Conservation (phyloP, 1,140 invertebrate species). For the Leptinotarsa texana region DNA sequence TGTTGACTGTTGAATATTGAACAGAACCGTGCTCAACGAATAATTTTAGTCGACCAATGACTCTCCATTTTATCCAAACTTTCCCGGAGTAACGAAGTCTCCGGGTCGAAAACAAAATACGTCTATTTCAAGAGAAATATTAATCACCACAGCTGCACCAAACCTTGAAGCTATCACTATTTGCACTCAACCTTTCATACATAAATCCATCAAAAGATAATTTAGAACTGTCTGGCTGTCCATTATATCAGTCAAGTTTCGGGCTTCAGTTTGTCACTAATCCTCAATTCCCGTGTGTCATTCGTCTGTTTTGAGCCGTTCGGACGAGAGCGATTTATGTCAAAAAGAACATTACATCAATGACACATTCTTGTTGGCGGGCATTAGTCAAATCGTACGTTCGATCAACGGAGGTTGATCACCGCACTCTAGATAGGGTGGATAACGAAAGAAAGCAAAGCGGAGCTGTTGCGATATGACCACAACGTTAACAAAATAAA, state of each 20-base stretch:
- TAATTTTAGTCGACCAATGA: not conserved
- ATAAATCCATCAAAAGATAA: slow-evolving; percentile 33
- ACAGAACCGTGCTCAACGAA: not conserved
- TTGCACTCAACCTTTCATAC: slow-evolving; percentile 31
- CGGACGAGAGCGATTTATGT: slow-evolving; percentile 33
- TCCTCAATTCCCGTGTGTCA: slow-evolving; percentile 23
- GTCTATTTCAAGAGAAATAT: slow-evolving; percentile 24
- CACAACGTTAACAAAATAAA: too few species aligned
- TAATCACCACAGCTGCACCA: slow-evolving; percentile 30
- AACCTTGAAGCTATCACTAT: slow-evolving; percentile 28
- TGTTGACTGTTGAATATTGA: not conserved
- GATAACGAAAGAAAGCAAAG: not conserved
- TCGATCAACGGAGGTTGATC: not conserved
- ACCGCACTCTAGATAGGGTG: not conserved
- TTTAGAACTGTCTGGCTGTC: slow-evolving; percentile 27
- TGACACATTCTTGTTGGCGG: slow-evolving; percentile 32
- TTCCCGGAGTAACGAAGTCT: not conserved
- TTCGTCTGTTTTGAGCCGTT: slow-evolving; percentile 15
- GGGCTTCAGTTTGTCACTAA: slow-evolving; percentile 30
- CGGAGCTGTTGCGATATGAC: too few species aligned
- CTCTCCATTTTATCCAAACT: slow-evolving; percentile 12
- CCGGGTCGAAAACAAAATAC: slow-evolving; percentile 14
- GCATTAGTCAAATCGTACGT: slow-evolving; percentile 39
- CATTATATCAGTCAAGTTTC: slow-evolving; percentile 32
- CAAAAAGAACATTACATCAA: slow-evolving; percentile 41